Evolutionary conservation across 1,140 invertebrate species (phyloP).

Genomic region (Anoplophora glabripennis): DNA sequence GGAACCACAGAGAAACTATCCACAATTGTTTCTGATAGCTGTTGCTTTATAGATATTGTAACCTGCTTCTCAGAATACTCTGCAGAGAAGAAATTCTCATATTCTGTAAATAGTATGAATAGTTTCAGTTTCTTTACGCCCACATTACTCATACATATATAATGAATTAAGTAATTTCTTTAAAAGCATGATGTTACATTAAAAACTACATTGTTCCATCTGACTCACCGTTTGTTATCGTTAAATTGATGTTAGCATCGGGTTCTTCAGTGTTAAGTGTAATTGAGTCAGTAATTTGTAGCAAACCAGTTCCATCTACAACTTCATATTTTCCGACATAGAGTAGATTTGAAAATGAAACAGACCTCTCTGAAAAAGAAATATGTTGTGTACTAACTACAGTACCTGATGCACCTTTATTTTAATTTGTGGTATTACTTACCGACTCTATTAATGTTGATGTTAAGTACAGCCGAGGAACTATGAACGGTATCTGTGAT

Average conservation of each 20-base stretch:
- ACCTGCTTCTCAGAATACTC: conserved; percentile 4
- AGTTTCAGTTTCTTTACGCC: background rate
- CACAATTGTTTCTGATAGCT: background rate
- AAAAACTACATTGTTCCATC: background rate
- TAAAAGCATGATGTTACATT: background rate
- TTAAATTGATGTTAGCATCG: background rate
- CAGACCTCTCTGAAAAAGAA: background rate
- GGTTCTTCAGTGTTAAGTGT: background rate
- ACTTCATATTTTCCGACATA: conserved; percentile 11
- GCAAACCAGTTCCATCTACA: conserved; percentile 1
- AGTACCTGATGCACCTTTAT: too few species aligned
- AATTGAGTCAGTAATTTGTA: background rate
- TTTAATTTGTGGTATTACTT: too few species aligned
- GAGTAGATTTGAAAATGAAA: background rate
- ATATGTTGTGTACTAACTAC: background rate
- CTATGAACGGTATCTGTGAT: too few species aligned
- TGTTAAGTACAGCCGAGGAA: too few species aligned
- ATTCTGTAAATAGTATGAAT: conserved; percentile 12
- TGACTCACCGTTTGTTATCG: conserved; percentile 1
- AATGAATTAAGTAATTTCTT: too few species aligned
- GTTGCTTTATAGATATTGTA: background rate
- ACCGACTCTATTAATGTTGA: too few species aligned
- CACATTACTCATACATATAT: background rate
- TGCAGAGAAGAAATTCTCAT: background rate
- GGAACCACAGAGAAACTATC: background rate